Evolutionary conservation across 2,113 vertebrate genomes (phyloP).

Genomic region (Mormoops blainvillei): DNA sequence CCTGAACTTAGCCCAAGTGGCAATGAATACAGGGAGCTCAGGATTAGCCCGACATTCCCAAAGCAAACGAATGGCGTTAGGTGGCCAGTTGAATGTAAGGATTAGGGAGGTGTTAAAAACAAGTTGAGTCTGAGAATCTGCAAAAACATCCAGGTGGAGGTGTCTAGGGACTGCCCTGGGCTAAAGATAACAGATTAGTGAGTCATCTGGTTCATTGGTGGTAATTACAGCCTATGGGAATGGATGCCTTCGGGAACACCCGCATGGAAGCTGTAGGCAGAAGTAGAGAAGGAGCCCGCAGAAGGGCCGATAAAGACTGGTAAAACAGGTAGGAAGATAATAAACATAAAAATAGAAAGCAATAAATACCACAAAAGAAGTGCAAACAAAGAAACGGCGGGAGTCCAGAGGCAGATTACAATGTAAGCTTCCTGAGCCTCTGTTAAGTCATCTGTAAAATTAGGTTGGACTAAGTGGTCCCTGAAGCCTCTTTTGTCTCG

Average conservation of each 20-base stretch:
- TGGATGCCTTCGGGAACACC: background rate
- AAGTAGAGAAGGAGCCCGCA: background rate
- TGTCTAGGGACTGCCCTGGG: background rate
- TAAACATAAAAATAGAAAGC: background rate
- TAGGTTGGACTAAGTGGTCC: background rate
- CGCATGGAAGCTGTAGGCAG: background rate
- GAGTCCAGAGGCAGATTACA: background rate
- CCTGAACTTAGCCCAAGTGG: background rate
- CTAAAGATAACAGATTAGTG: background rate
- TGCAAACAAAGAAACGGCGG: background rate
- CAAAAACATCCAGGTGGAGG: background rate
- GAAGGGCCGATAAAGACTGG: background rate
- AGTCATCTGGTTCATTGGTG: background rate
- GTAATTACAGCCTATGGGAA: background rate
- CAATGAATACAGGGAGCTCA: background rate
- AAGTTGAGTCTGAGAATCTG: background rate
- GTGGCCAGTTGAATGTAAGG: background rate
- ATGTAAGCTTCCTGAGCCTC: background rate
- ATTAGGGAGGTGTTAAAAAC: background rate
- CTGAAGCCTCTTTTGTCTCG: background rate
- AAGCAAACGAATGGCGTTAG: background rate
- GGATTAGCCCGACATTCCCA: background rate
- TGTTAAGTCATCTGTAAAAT: constrained; percentile 35
- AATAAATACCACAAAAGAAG: background rate
- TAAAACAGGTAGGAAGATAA: constrained; percentile 12